These are phyloP conservation scores for Ceratoteleas bidentatus DNA, from an alignment of 1,140 invertebrate species.

Conservation along the genomic window DNA sequence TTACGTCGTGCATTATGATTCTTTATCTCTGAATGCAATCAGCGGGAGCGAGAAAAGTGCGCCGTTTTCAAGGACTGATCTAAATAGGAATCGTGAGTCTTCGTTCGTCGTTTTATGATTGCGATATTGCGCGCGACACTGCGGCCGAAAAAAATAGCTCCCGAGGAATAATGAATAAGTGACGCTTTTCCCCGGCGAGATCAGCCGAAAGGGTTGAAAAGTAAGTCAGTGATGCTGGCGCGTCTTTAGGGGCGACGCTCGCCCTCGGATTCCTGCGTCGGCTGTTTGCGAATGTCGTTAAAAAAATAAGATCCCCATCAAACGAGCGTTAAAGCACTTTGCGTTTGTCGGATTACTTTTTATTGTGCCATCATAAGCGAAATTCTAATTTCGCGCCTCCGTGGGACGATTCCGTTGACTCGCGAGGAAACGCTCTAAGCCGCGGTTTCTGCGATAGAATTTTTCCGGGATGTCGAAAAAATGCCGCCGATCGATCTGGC, in stretches of 20 bases:
- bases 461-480: no score
- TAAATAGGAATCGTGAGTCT: slow-evolving; percentile 52
- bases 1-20: slow-evolving; percentile 64
- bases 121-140: slow-evolving; percentile 14
- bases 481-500: no score
- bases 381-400: slow-evolving; percentile 30
- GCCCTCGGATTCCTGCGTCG: slow-evolving; percentile 56
- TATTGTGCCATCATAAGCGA: slow-evolving; percentile 52
- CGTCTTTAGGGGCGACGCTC: slow-evolving; percentile 39
- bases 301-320: slow-evolving; percentile 58
- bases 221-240: no score
- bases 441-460: no score
- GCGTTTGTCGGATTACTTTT: slow-evolving; percentile 54
- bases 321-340: slow-evolving; percentile 62
- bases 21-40: slow-evolving; percentile 63
- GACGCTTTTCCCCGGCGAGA: slow-evolving; percentile 31
- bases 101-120: slow-evolving; percentile 49
- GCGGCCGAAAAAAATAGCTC: slow-evolving; percentile 12
- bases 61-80: slow-evolving; percentile 56
- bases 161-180: slow-evolving; percentile 40
- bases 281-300: slow-evolving; percentile 60
- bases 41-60: slow-evolving; percentile 43
- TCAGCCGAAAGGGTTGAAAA: slow-evolving; percentile 72
- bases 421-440: no score
- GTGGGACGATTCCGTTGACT: no score